Percentiles rank a stretch among this genome's conserved stretches.
These are phyloP conservation scores for Sebastes melanostomus DNA, from an alignment of 2,797 vertebrate genomes.

Conservation along the genomic window DNA sequence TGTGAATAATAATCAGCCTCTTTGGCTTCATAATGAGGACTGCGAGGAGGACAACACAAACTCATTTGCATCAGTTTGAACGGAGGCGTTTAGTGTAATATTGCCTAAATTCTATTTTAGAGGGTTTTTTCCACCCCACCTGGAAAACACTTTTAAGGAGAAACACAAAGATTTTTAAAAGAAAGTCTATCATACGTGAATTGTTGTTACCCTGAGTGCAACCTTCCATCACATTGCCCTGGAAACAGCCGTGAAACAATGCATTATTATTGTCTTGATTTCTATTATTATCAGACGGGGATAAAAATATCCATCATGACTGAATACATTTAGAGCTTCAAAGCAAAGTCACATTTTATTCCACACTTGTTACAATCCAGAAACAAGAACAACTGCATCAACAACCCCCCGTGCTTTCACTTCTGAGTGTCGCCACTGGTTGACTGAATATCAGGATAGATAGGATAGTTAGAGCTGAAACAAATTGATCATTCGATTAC, in stretches of 20 bases:
- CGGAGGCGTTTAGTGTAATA: slow-evolving; percentile 35
- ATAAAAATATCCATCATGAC: not conserved
- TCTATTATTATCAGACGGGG: not conserved
- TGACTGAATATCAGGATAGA: not conserved
- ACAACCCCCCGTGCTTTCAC: not conserved
- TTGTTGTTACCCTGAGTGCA: not conserved
- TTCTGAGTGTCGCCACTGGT: not conserved
- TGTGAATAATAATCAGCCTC: slow-evolving; percentile 72
- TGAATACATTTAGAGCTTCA: slow-evolving; percentile 23
- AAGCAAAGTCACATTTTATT: not conserved
- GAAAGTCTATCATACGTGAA: not conserved
- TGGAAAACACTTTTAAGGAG: not conserved
- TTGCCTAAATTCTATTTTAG: slow-evolving; percentile 28
- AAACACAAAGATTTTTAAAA: not conserved
- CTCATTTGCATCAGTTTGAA: slow-evolving; percentile 64
- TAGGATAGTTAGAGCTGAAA: not conserved
- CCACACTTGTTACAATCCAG: not conserved
- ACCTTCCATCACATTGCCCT: not conserved
- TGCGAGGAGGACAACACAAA: slow-evolving; percentile 55
- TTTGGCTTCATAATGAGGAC: slow-evolving; percentile 59
- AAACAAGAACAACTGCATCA: not conserved
- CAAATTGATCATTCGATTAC: not conserved
- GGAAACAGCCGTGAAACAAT: slow-evolving; percentile 6
- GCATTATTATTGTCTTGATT: not conserved
- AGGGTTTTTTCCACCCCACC: slow-evolving; percentile 8